Percentiles rank a stretch among this genome's conserved stretches.
These are phyloP conservation scores for Ormyrus rosae DNA, from an alignment of 2,888 invertebrate species.

Conservation along the genomic window DNA sequence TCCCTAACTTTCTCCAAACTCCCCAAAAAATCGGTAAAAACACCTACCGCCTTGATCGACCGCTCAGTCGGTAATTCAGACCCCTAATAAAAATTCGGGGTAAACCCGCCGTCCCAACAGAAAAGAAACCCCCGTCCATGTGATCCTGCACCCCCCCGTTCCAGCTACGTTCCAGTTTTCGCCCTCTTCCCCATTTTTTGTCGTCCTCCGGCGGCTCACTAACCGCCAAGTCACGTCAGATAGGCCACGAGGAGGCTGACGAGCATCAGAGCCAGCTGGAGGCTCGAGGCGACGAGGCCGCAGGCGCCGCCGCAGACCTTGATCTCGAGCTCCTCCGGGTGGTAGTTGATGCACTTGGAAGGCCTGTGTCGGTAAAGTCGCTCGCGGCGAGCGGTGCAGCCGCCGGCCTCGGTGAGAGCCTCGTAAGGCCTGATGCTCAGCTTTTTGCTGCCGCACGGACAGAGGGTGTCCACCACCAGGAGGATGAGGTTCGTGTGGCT, in stretches of 20 bases:
- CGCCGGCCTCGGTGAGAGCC: constrained; percentile 72
- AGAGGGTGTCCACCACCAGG: constrained; percentile 91
- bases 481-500: constrained; percentile 92
- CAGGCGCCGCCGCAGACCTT: constrained; percentile 71
- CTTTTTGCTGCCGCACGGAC: constrained; percentile 92
- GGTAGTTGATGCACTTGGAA: constrained; percentile 91
- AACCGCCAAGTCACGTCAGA: constrained; percentile 48
- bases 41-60: no score
- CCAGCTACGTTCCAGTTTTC: constrained; percentile 32
- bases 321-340: constrained; percentile 84
- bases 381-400: constrained; percentile 76
- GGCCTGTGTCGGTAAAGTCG: constrained; percentile 85
- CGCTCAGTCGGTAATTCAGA: constrained; percentile 34
- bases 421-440: constrained; percentile 85
- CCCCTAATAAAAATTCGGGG: background rate
- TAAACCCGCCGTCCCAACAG: background rate
- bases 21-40: no score
- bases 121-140: background rate
- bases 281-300: constrained; percentile 16
- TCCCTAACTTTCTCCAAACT: no score
- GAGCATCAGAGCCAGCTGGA: constrained; percentile 55
- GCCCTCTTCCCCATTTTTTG: background rate
- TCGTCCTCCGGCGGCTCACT: background rate
- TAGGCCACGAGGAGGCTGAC: constrained; percentile 53
- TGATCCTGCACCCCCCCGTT: background rate